Percentiles rank a stretch among this genome's conserved stretches.
Evolutionary conservation across 2,797 vertebrate species (phyloP).

Genomic region (Arremon brunneinucha): DNA sequence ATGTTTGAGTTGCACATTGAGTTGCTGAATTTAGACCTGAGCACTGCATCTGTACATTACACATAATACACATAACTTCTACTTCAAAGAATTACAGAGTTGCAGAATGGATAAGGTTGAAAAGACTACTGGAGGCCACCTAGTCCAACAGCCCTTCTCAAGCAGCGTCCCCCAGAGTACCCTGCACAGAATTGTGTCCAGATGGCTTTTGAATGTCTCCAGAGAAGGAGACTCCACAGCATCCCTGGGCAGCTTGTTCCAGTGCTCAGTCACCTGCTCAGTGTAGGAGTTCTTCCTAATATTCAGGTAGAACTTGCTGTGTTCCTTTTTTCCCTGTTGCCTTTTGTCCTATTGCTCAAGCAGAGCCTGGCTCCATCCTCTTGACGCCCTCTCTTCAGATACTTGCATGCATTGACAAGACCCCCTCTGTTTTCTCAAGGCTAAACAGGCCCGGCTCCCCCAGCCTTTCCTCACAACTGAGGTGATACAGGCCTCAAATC

Average conservation of each 20-base stretch:
- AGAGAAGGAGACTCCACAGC: background rate
- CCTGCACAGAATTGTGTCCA: background rate
- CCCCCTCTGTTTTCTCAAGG: background rate
- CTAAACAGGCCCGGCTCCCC: background rate
- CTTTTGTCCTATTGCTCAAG: background rate
- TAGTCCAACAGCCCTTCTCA: background rate
- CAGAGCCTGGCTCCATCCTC: background rate
- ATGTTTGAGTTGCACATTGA: background rate
- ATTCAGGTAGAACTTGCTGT: background rate
- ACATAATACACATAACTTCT: background rate
- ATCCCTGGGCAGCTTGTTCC: background rate
- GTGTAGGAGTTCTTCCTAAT: background rate
- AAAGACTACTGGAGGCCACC: background rate
- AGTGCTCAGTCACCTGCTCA: background rate
- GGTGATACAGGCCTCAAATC: background rate
- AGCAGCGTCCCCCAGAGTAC: background rate
- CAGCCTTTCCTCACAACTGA: background rate
- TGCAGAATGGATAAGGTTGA: background rate
- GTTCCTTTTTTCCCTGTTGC: background rate
- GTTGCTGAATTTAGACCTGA: background rate
- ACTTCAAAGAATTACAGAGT: background rate
- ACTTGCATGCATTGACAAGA: background rate
- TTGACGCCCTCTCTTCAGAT: background rate
- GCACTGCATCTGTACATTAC: background rate
- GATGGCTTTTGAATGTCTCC: background rate